Evolutionary conservation across 2,888 invertebrate species (phyloP), one percentile per base, ranked within the genome.

Genomic region (Drosophila cognata): DNA sequence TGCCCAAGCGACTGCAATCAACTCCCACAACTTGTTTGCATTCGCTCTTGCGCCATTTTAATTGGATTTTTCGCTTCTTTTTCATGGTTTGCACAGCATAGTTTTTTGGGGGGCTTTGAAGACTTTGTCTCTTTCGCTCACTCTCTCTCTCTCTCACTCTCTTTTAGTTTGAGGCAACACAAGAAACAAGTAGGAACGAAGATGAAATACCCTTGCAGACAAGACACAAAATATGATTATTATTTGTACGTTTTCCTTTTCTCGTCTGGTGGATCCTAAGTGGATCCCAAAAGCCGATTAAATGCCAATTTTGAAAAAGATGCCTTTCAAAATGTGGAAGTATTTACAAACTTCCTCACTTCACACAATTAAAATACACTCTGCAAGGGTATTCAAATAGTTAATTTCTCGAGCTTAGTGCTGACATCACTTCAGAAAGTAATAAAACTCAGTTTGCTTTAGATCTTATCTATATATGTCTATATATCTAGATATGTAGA

Each of bases 11-110:
- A 63, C 53, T 41, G 53, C 48, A 28, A 18, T 33, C 41, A 71
- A 52, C 71, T 61, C 28, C 29, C 61, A 55, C 71, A 53, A 59
- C 36, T 53, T 52, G 52, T 31, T 70, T 70, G 36, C 43, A 36
- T 57, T 68, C 10, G 3, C 29, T 41, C 41, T 7, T 16, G 38
- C 25, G 55, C n/a, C 28, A 51, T 41, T 68, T 68, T 68, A 68
- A 69, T 69, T 57, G 69, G 51, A 29, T 69, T 69, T 68, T 68
- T 68, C n/a, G 13, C 28, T 2, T 8, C 6, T 16, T 46, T 25
- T 33, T 25, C 13, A 31, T 25, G 2, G 29, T 55, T 56, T 62
- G 33, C 33, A 46, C 43, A 41, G 57, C 67, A 67, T 56, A 67
- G 33, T 67, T 48, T 33, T 48, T 33, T 33, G 33, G 6, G 36